Conservation (phyloP, 1,140 invertebrate genomes). For the Atta texana region DNA sequence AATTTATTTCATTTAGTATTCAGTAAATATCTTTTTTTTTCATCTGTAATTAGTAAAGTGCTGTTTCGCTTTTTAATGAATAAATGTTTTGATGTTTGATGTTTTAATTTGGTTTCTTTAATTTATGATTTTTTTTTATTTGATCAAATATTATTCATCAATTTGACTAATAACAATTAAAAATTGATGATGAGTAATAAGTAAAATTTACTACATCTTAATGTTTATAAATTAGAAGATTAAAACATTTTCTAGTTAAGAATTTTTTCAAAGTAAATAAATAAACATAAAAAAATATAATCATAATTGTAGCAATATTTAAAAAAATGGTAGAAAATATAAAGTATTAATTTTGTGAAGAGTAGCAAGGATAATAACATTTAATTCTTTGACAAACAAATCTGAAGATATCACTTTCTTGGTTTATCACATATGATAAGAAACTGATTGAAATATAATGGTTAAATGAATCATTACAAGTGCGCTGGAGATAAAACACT, state of each 20-base stretch:
- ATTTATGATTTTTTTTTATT: neutral
- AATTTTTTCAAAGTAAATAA: neutral
- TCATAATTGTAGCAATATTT: constrained; percentile 6
- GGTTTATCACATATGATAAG: neutral
- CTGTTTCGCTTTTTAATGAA: neutral
- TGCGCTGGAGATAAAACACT: constrained; percentile 9
- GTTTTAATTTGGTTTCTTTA: constrained; percentile 6
- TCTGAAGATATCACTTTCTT: neutral
- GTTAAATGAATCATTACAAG: neutral
- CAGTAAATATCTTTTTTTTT: neutral
- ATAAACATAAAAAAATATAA: neutral
- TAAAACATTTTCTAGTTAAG: neutral
- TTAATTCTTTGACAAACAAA: constrained; percentile 1
- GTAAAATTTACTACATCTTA: neutral
- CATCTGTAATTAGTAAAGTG: neutral
- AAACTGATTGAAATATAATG: constrained; percentile 28
- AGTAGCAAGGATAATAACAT: neutral
- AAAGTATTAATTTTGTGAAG: neutral
- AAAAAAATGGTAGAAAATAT: neutral
- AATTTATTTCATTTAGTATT: neutral
- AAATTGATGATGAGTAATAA: neutral
- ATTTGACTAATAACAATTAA: neutral
- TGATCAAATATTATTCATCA: neutral
- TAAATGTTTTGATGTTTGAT: neutral
- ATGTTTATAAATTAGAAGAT: neutral